Evolutionary conservation across 2,797 vertebrate species (phyloP), one percentile per base, ranked within the genome.

Genomic region (Sciaenops ocellatus): DNA sequence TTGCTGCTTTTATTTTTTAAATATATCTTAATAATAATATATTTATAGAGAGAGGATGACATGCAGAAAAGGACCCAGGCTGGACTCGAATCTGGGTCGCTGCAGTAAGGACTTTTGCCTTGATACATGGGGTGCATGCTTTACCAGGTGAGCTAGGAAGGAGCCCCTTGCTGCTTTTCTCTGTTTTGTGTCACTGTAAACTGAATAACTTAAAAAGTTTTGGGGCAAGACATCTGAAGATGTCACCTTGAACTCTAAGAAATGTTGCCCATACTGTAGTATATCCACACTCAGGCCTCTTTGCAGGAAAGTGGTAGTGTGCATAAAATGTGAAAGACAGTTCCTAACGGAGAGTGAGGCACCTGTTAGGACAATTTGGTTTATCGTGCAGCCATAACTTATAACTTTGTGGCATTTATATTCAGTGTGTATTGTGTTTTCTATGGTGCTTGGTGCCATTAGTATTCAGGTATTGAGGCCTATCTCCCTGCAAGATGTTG

Each of bases 401-500:
- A 16, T 16, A 63, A 28, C 8, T 42, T 48, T 4, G 13, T 34
- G 54, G 11, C 13, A 22, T 60, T 22, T 30, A 22, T 57, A 26
- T 44, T 42, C 20, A 50, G 18, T n/a, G 17, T 22, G 18, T 16
- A 22, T 44, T 7, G 6, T 3, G 5, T n/a, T n/a, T 8, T 34
- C 22, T 72, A 3, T 41, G 20, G 5, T 17, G 24, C 11, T 48
- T 22, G 10, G 11, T 16, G 3, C 7, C 20, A 57, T 76, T 44
- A 60, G 17, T 30, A 50, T 60, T 17, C 13, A 26, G 59, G n/a
- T 50, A 18, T 77, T 69, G 11, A 1, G 34, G 4, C 3, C 28
- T 38, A 5, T 62, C 24, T 42, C 54, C 22, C 34, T 73, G 69
- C 51, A n/a, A 61, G 51, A 65, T 63, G 62, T 69, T 76, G 10